Evolutionary conservation across 35 echinoderm and acorn worm genomes (phyloP).

Genomic region (Hemicentrotus pulcherrimus): DNA sequence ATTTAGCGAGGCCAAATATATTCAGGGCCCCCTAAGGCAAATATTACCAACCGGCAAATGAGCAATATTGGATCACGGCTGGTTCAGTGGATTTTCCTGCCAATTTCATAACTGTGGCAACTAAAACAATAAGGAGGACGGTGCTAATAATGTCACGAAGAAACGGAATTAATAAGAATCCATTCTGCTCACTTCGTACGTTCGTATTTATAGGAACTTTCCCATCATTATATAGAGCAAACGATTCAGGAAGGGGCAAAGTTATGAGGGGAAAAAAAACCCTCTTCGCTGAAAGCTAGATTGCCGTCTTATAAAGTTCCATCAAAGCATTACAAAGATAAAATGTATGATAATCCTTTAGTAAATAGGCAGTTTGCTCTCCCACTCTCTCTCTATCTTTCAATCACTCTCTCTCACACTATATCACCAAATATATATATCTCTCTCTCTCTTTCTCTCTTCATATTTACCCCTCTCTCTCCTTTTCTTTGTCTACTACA

Average conservation of each 20-base stretch:
- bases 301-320: background rate
- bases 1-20: background rate
- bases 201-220: too few species aligned
- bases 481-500: background rate
- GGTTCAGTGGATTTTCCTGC: background rate
- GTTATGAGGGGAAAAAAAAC: background rate
- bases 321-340: background rate
- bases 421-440: too few species aligned
- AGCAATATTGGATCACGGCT: background rate
- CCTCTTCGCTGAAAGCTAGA: background rate
- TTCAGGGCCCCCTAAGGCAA: conserved; percentile 7
- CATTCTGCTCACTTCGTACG: background rate
- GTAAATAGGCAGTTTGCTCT: background rate
- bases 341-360: background rate
- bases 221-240: background rate
- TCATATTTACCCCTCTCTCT: background rate
- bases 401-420: background rate
- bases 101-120: conserved; percentile 12
- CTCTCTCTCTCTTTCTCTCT: background rate
- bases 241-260: background rate
- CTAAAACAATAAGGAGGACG: background rate
- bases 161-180: background rate
- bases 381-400: background rate
- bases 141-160: background rate
- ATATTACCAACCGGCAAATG: background rate